Evolutionary conservation across 2,797 vertebrate species (phyloP).

Genomic region (Cyclura pinguis): DNA sequence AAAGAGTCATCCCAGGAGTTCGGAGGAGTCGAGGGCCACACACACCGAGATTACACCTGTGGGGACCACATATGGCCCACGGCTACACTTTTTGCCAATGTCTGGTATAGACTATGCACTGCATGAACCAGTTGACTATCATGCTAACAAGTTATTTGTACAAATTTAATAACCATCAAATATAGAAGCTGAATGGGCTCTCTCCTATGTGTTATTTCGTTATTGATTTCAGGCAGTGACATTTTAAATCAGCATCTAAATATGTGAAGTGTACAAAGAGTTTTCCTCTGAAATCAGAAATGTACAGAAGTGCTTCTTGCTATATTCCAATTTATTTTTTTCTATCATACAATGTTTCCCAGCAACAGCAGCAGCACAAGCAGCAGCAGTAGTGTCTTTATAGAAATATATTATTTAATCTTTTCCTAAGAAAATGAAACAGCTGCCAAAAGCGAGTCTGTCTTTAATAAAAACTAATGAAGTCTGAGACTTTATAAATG

Average conservation of each 20-base stretch:
- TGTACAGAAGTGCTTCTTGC: neutral
- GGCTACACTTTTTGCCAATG: no score
- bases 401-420: fast-evolving
- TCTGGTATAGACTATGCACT: neutral
- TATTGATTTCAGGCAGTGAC: neutral
- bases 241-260: neutral
- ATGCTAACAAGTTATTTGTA: neutral
- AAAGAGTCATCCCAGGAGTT: no score
- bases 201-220: neutral
- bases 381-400: neutral
- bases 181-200: neutral
- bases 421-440: conserved; percentile 9
- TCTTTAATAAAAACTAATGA: conserved; percentile 20
- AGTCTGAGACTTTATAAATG: neutral
- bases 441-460: conserved; percentile 6
- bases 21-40: no score
- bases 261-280: neutral
- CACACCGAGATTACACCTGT: no score
- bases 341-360: neutral
- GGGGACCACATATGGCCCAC: no score
- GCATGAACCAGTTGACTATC: neutral
- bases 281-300: conserved; percentile 5
- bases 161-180: neutral
- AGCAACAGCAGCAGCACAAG: neutral
- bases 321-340: neutral